phyloP scores from a whole-genome alignment of 2,888 invertebrate species.

The Thera obeliscata region DNA sequence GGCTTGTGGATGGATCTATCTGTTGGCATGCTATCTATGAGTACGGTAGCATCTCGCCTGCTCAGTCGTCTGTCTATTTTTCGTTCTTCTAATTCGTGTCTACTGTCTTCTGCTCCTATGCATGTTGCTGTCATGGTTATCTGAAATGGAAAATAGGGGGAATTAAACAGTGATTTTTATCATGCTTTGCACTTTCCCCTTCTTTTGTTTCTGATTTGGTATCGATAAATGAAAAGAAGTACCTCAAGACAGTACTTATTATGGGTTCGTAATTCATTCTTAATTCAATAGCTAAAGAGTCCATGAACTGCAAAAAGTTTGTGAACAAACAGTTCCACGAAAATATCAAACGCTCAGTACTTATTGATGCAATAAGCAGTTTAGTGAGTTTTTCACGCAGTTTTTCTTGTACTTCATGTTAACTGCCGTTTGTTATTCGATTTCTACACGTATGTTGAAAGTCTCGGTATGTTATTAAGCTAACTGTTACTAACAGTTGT shows the following conservation, averaged over 20 bases:
- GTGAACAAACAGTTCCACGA: not conserved
- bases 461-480: no score
- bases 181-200: no score
- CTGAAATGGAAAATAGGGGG: slow-evolving; percentile 56
- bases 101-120: slow-evolving; percentile 45
- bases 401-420: not conserved
- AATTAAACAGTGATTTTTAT: not conserved
- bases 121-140: slow-evolving; percentile 62
- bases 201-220: no score
- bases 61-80: slow-evolving; percentile 44
- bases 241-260: no score
- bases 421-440: slow-evolving; percentile 3
- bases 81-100: slow-evolving; percentile 45
- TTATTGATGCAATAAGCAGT: no score
- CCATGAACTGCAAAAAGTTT: no score
- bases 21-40: slow-evolving; percentile 60
- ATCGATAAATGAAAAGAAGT: no score
- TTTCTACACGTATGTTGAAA: slow-evolving; percentile 5
- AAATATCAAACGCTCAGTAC: not conserved
- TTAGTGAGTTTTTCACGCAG: no score
- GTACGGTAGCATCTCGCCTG: slow-evolving; percentile 62
- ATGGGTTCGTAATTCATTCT: no score
- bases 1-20: slow-evolving; percentile 57
- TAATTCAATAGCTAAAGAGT: no score
- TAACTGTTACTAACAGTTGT: no score